These are phyloP conservation scores for Eristalinus sepulchralis DNA, from an alignment of 2,888 invertebrate genomes.

Conservation along the genomic window DNA sequence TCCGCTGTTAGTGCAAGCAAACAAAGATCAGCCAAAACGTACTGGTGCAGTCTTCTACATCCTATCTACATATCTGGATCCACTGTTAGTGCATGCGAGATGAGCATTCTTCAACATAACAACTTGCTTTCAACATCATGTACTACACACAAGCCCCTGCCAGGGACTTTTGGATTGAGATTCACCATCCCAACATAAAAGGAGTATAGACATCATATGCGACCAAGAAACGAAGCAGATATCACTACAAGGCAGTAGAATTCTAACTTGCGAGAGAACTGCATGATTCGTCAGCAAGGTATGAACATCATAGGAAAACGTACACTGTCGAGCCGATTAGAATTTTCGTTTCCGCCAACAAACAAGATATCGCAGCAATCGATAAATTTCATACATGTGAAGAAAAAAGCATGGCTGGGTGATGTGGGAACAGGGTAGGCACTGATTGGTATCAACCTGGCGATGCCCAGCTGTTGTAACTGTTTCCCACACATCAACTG, in stretches of 20 bases:
- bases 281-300: conserved; percentile 4
- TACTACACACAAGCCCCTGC: too few relatives aligned
- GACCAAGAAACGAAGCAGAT: too few relatives aligned
- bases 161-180: too few relatives aligned
- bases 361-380: not conserved
- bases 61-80: not conserved
- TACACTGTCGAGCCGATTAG: not conserved
- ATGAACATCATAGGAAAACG: conserved; percentile 16
- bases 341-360: conserved; percentile 8
- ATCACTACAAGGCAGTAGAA: not conserved
- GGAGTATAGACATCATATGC: too few relatives aligned
- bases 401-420: too few relatives aligned
- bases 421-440: too few relatives aligned
- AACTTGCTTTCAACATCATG: too few relatives aligned
- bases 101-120: not conserved
- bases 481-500: too few relatives aligned
- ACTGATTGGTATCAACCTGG: too few relatives aligned
- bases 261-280: not conserved
- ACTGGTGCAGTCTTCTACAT: not conserved
- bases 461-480: too few relatives aligned
- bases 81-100: not conserved
- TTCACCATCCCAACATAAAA: too few relatives aligned
- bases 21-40: not conserved
- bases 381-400: not conserved
- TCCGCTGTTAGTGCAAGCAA: too few relatives aligned